phyloP scores from a whole-genome alignment of 1,140 invertebrate genomes.

The Lanistes nyassanus region DNA sequence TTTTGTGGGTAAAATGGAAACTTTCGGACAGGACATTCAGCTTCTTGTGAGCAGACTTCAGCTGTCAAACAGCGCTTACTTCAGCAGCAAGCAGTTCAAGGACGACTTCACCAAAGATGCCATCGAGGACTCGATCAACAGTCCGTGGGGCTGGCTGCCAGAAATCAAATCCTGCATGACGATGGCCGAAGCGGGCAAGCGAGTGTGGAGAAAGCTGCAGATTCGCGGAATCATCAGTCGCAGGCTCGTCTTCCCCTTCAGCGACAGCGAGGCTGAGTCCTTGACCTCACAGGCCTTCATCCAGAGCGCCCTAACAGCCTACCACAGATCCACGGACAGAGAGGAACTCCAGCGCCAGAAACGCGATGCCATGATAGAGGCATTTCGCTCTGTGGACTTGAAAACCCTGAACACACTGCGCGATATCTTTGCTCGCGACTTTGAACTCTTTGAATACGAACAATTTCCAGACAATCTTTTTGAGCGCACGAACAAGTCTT shows the following conservation, averaged over 20 bases:
- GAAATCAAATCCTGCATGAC: conserved; percentile 4
- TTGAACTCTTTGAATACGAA: conserved; percentile 13
- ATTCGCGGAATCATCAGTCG: conserved; percentile 14
- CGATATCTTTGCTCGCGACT: not conserved
- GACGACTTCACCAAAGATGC: conserved; percentile 17
- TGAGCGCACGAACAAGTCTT: not conserved
- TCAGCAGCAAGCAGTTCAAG: not conserved
- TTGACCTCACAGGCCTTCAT: conserved; percentile 5
- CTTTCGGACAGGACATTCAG: conserved; percentile 12
- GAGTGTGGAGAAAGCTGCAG: conserved; percentile 25
- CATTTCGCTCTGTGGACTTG: not conserved
- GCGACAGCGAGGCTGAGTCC: not conserved
- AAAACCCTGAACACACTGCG: not conserved
- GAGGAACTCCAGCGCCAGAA: conserved; percentile 13
- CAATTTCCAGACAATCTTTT: not conserved
- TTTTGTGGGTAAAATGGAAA: conserved; percentile 25
- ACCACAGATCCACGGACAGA: conserved; percentile 3
- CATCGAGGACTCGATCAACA: conserved; percentile 23
- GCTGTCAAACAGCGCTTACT: not conserved
- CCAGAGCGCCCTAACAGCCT: not conserved
- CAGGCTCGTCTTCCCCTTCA: conserved; percentile 2
- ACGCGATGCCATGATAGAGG: conserved; percentile 4
- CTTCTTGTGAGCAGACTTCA: not conserved
- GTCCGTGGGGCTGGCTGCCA: conserved; percentile 5
- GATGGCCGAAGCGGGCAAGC: conserved; percentile 1